phyloP scores from a whole-genome alignment of 2,113 vertebrate genomes.

The Trematomus loennbergii region DNA sequence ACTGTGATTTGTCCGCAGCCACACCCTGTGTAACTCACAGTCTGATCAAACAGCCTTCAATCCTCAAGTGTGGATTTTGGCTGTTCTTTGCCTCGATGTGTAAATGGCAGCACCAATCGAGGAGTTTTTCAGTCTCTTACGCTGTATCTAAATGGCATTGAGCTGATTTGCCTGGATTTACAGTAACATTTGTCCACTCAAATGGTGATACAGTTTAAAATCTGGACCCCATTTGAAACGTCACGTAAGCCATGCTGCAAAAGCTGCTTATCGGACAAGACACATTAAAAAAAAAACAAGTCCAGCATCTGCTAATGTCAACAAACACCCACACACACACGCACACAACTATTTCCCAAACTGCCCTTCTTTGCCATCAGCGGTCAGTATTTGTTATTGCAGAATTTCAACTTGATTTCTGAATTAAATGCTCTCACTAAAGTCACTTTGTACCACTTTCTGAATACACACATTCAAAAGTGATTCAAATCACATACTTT shows the following conservation, averaged over 20 bases:
- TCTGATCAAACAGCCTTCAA: slow-evolving; percentile 44
- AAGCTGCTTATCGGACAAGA: slow-evolving; percentile 63
- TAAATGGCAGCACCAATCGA: not conserved
- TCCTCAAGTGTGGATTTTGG: not conserved
- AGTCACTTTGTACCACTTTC: not conserved
- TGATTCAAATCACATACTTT: not conserved
- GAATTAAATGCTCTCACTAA: not conserved
- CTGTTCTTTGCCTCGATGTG: not conserved
- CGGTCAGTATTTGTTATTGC: slow-evolving; percentile 50
- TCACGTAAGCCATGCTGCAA: slow-evolving; percentile 30
- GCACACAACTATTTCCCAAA: slow-evolving; percentile 11
- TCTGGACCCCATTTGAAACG: not conserved
- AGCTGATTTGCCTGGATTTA: slow-evolving; percentile 31
- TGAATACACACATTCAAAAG: not conserved
- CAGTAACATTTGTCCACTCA: not conserved
- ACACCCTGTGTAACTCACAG: slow-evolving; percentile 48
- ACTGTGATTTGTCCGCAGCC: slow-evolving; percentile 61
- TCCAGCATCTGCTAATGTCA: slow-evolving; percentile 51
- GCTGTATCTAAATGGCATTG: not conserved
- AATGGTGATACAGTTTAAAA: not conserved
- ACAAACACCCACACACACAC: slow-evolving; percentile 31
- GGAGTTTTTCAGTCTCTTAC: not conserved
- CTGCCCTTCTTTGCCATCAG: slow-evolving; percentile 2
- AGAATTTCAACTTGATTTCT: slow-evolving; percentile 13
- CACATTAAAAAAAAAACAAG: slow-evolving; percentile 52